Evolutionary conservation across 2,113 vertebrate genomes (phyloP), one percentile per base, ranked within the genome.

Genomic region (Chionodraco myersi): DNA sequence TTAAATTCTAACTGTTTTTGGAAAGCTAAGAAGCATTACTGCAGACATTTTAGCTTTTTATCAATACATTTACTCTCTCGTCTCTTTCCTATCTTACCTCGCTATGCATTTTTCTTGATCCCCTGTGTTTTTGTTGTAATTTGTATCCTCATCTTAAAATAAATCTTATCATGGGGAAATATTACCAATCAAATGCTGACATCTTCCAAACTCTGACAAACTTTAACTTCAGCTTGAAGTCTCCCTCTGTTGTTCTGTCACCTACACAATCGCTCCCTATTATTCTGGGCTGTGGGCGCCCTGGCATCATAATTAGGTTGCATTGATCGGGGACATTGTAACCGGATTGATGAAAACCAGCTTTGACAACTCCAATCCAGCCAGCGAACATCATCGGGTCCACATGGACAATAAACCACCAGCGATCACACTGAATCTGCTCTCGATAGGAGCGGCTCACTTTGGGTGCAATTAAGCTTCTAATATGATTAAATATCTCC

Each of bases 271-370:
- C 1, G 44, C 66, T 83, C 67, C n/a, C 73, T 78, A 68, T 91
- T 85, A 77, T 86, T 77, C 65, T 85, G 70, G 62, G 45, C 47
- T 13, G 49, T 57, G 49, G 77, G 64, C 1, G 0, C 70, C 66
- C 52, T 83, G 69, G 74, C 69, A 77, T 77, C 72, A 59, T 80
- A 86, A 86, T 87, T 51, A 89, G 63, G 56, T 64, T 57, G 70
- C 76, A 81, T 61, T 74, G 85, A 89, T 82, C 36, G 12, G 16
- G 63, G 58, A 70, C 1, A 44, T 69, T 80, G 70, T 74, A 79
- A 76, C 79, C 80, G 82, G 45, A 84, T 49, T 87, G 88, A 90
- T 75, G 76, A 65, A 86, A 88, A 86, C 45, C 80, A 81, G 81
- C 79, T 82, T 69, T 89, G 83, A 85, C 89, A 86, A 66, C 63